phyloP scores from a whole-genome alignment of 2,113 vertebrate species.

The Chaetodon auriga region DNA sequence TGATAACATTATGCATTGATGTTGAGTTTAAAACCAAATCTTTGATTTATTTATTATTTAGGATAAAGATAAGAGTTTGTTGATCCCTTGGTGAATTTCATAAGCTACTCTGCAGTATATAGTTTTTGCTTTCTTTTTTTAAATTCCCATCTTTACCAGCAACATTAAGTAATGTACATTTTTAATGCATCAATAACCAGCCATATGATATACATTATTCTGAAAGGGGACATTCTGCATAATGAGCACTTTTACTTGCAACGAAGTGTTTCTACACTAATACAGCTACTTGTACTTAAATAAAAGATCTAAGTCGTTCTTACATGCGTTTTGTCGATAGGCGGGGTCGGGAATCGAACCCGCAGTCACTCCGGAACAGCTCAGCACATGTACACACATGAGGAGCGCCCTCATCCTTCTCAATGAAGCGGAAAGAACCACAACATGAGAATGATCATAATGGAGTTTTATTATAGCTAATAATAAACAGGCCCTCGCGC shows the following conservation, averaged over 20 bases:
- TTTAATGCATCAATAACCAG: not conserved
- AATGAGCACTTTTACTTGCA: too few species aligned
- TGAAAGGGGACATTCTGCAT: not conserved
- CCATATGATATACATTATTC: not conserved
- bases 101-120: too few species aligned
- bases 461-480: not conserved
- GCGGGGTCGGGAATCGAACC: conserved; percentile 50
- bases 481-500: not conserved
- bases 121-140: too few species aligned
- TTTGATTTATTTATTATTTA: not conserved
- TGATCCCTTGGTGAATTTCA: too few species aligned
- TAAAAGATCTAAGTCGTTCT: not conserved
- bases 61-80: too few species aligned
- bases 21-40: not conserved
- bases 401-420: conserved; percentile 19
- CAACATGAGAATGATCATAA: conserved; percentile 1
- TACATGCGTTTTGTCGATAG: not conserved
- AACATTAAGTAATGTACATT: too few species aligned
- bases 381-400: not conserved
- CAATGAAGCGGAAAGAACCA: conserved; percentile 36
- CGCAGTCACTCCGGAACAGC: not conserved
- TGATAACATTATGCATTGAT: not conserved
- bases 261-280: too few species aligned
- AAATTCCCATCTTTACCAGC: too few species aligned
- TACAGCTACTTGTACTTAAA: too few species aligned